phyloP scores from a whole-genome alignment of 2,113 vertebrate species.

The Rhynchomys soricoides region DNA sequence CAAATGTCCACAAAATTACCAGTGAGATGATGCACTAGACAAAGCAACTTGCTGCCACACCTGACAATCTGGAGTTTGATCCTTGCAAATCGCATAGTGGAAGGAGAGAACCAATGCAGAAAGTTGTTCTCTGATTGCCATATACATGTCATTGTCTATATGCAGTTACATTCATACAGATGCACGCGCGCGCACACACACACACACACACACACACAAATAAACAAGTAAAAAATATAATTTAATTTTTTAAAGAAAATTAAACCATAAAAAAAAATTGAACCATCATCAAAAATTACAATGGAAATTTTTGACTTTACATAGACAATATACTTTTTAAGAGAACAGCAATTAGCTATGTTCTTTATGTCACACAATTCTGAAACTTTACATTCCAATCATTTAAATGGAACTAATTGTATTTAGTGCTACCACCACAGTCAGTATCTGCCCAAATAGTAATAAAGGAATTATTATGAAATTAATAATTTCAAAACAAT shows the following conservation, averaged over 20 bases:
- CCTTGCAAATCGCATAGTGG: too few relatives aligned
- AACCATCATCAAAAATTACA: not conserved
- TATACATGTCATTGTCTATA: rapidly evolving
- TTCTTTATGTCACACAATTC: not conserved
- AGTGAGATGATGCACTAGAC: not conserved
- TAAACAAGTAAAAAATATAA: not conserved
- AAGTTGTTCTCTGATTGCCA: too few relatives aligned
- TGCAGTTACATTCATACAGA: not conserved
- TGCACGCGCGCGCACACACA: rapidly evolving
- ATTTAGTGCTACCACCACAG: not conserved
- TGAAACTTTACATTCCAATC: not conserved
- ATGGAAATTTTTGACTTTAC: not conserved
- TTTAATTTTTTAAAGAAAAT: not conserved
- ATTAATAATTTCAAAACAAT: conserved; percentile 1
- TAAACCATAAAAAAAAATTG: too few relatives aligned
- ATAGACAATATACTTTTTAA: not conserved
- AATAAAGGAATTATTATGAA: not conserved
- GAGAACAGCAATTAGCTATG: not conserved
- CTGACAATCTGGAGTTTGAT: not conserved
- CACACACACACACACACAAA: not conserved
- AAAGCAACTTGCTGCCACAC: not conserved
- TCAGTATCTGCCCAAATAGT: not conserved
- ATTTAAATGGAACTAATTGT: not conserved
- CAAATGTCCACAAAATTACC: not conserved
- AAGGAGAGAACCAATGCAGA: not conserved